Evolutionary conservation across 2,888 invertebrate species (phyloP).

Genomic region (Caenorhabditis sp.): DNA sequence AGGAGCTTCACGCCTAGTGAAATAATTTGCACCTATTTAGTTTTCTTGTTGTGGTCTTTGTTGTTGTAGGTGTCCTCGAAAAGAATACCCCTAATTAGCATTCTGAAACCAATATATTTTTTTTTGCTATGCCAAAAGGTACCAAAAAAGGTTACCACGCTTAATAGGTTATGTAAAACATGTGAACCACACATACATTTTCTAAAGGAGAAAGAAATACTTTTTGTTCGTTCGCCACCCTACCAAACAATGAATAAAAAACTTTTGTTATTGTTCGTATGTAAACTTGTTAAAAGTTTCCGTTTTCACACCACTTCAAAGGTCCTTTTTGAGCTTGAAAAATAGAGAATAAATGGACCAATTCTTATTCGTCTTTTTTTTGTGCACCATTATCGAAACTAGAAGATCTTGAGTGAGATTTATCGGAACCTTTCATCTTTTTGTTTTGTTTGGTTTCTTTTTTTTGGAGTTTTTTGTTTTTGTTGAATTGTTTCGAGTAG

Average conservation of each 20-base stretch:
- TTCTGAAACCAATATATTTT: too few relatives aligned
- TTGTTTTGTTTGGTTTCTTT: neutral
- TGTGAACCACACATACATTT: neutral
- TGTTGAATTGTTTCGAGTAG: too few relatives aligned
- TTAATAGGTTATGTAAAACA: neutral
- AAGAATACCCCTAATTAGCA: too few relatives aligned
- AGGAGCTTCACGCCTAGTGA: neutral
- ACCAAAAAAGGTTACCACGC: neutral
- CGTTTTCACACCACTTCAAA: neutral
- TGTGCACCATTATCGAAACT: neutral
- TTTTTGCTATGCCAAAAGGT: neutral
- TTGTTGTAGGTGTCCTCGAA: neutral
- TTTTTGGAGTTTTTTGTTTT: neutral
- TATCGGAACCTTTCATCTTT: neutral
- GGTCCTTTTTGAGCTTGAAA: neutral
- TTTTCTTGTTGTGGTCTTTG: neutral
- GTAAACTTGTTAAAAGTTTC: constrained; percentile 1
- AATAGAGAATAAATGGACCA: neutral
- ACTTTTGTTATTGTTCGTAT: neutral
- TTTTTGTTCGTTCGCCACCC: neutral
- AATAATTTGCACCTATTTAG: neutral
- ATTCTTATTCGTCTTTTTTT: neutral
- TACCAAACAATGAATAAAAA: neutral
- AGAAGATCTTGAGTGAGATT: neutral
- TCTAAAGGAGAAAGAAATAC: neutral